These are phyloP conservation scores for Gymnosoma rotundatum DNA, from an alignment of 2,888 invertebrate genomes.

Conservation along the genomic window DNA sequence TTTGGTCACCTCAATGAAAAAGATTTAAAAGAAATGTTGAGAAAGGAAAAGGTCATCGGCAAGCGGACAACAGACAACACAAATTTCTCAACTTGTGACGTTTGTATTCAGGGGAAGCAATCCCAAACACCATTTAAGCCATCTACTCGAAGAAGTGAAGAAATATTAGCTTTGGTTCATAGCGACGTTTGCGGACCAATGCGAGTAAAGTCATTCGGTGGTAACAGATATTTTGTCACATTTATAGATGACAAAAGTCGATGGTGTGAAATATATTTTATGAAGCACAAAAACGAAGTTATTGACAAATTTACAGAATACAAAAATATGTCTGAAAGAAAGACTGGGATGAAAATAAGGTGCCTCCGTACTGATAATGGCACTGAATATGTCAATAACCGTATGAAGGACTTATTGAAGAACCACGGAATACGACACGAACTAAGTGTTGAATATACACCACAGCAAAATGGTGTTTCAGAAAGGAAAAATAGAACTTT, in stretches of 20 bases:
- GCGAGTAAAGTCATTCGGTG: conserved; percentile 37
- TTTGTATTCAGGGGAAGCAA: conserved; percentile 57
- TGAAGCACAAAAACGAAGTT: conserved; percentile 61
- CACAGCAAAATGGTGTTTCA: conserved; percentile 72
- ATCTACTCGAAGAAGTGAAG: conserved; percentile 6
- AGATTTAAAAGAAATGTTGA: conserved; percentile 54
- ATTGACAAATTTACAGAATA: conserved; percentile 57
- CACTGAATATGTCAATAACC: conserved; percentile 64
- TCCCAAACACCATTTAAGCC: conserved; percentile 28
- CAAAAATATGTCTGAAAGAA: conserved; percentile 54
- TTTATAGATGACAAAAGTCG: conserved; percentile 63
- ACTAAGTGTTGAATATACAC: conserved; percentile 70
- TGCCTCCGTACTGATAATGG: conserved; percentile 74
- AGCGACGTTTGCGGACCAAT: conserved; percentile 63
- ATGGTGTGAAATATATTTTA: conserved; percentile 65
- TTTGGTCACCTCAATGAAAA: conserved; percentile 54
- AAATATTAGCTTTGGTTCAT: conserved; percentile 33
- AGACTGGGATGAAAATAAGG: conserved; percentile 68
- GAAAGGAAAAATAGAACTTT: conserved; percentile 71
- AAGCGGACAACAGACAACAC: not conserved
- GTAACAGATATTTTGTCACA: conserved; percentile 48
- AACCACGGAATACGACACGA: conserved; percentile 71
- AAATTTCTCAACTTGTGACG: conserved; percentile 42
- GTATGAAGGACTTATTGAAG: no score
- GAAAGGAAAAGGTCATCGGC: conserved; percentile 5